phyloP scores from a whole-genome alignment of 1,140 invertebrate genomes.

The Bombus confusus region DNA sequence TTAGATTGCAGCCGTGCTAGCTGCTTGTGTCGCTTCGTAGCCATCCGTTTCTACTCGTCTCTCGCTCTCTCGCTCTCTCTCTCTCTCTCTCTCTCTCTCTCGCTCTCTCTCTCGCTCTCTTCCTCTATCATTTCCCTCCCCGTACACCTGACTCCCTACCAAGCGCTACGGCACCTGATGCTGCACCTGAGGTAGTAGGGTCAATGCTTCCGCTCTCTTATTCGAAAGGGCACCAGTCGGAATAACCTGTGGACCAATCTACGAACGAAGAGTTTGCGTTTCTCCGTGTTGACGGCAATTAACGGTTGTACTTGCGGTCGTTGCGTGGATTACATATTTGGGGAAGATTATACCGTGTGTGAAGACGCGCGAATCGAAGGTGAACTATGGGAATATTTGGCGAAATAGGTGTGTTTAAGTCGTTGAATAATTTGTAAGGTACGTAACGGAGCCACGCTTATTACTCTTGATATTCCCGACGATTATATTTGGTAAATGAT shows the following conservation, averaged over 20 bases:
- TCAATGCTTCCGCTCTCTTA: conserved; percentile 41
- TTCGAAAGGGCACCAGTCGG: not conserved
- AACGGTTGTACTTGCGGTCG: not conserved
- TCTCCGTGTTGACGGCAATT: not conserved
- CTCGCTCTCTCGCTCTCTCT: not conserved
- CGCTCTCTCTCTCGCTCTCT: fast-evolving
- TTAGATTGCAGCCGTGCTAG: conserved; percentile 35
- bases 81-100: not conserved
- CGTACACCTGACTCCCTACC: conserved; percentile 1
- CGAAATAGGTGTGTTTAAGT: not conserved
- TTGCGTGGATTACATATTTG: not conserved
- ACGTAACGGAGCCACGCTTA: not conserved
- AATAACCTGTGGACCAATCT: too few species aligned
- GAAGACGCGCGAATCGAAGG: not conserved
- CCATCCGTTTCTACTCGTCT: not conserved
- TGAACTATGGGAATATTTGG: not conserved
- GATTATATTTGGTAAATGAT: not conserved
- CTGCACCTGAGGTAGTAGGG: conserved; percentile 40
- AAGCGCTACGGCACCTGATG: conserved; percentile 33
- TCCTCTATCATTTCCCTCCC: not conserved
- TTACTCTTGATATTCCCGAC: not conserved
- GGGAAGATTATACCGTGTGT: not conserved
- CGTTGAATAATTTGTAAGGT: not conserved
- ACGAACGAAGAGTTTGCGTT: not conserved
- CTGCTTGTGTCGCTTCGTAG: conserved; percentile 4